Evolutionary conservation across 2,113 vertebrate species (phyloP).

Genomic region (Lepus timidus): DNA sequence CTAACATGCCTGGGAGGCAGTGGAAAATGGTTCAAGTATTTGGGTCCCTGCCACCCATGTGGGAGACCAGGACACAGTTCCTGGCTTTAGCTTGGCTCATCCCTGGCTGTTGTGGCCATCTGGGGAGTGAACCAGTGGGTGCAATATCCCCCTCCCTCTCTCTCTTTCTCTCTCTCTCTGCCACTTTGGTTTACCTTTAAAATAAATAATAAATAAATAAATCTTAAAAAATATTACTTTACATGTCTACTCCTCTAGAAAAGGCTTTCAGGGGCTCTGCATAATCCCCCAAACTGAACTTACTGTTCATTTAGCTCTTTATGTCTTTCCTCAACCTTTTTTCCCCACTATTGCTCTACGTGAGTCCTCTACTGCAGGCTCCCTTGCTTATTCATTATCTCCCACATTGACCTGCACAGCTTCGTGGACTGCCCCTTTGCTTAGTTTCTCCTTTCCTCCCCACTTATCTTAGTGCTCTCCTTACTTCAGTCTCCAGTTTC

Average conservation of each 20-base stretch:
- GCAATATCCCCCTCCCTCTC: too few relatives aligned
- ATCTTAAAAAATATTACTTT: background rate
- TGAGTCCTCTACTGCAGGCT: background rate
- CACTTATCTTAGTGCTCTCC: background rate
- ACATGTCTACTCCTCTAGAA: background rate
- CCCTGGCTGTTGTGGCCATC: too few relatives aligned
- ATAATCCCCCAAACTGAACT: background rate
- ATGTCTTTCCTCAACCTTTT: background rate
- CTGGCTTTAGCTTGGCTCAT: too few relatives aligned
- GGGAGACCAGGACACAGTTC: too few relatives aligned
- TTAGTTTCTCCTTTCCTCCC: background rate
- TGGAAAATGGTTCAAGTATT: too few relatives aligned
- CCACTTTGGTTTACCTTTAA: too few relatives aligned
- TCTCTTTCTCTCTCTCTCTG: too few relatives aligned
- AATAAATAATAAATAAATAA: too few relatives aligned
- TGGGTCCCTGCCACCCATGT: too few relatives aligned
- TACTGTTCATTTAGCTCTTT: background rate
- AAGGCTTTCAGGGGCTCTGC: background rate
- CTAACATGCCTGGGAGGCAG: too few relatives aligned
- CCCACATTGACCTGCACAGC: accelerated
- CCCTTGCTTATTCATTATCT: background rate
- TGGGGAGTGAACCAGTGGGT: too few relatives aligned
- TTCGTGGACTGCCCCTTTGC: background rate
- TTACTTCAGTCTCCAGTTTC: background rate
- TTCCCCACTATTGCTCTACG: background rate